phyloP scores from a whole-genome alignment of 1,140 invertebrate species.

The Drosophila sproati region DNA sequence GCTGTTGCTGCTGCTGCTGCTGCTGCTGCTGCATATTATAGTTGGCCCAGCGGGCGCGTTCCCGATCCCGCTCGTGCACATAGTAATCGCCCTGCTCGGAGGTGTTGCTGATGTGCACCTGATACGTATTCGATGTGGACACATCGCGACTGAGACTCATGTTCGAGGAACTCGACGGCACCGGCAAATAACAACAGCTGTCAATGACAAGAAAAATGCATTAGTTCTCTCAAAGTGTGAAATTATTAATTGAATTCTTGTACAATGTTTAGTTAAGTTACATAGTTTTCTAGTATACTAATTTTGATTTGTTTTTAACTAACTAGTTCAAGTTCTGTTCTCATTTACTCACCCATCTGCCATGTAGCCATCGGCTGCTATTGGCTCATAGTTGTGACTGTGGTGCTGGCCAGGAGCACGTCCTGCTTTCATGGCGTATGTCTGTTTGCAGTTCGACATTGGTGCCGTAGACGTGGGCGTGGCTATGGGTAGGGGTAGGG shows the following conservation, averaged over 20 bases:
- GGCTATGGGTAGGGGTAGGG: constrained; percentile 10
- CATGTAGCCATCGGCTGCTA: constrained; percentile 65
- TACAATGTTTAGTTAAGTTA: no score
- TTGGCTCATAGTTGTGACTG: constrained; percentile 45
- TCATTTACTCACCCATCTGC: constrained; percentile 64
- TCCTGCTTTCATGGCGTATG: constrained; percentile 59
- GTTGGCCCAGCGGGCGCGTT: constrained; percentile 88
- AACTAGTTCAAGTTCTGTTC: constrained; percentile 7
- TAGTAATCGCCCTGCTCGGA: constrained; percentile 71
- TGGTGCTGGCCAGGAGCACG: constrained; percentile 54
- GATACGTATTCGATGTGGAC: constrained; percentile 80
- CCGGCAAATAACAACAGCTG: constrained; percentile 57
- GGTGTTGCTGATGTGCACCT: constrained; percentile 65
- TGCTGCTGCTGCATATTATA: constrained; percentile 52
- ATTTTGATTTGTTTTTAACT: not conserved
- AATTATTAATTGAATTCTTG: no score
- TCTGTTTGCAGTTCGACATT: constrained; percentile 19
- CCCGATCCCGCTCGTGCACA: constrained; percentile 67
- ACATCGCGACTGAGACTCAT: constrained; percentile 73
- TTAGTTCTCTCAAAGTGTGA: not conserved
- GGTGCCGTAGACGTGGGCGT: constrained; percentile 6
- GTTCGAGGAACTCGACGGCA: constrained; percentile 66
- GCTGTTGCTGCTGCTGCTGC: constrained; percentile 29
- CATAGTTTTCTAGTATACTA: no score
- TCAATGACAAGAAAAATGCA: not conserved